phyloP scores from a whole-genome alignment of 2,888 invertebrate genomes.

The Drepana falcataria region DNA sequence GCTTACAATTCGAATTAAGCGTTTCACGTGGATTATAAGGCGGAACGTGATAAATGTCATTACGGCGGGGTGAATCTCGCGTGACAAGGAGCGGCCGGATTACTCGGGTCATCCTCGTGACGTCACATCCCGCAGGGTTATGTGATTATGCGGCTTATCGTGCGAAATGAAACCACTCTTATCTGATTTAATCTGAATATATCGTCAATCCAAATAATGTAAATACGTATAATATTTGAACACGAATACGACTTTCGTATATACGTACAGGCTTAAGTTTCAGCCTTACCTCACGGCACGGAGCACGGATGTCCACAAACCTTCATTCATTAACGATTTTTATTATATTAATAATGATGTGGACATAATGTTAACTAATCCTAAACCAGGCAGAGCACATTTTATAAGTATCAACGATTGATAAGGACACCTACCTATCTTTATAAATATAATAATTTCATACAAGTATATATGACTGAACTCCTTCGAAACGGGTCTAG shows the following conservation, averaged over 20 bases:
- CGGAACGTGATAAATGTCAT: not conserved
- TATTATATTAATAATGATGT: no score
- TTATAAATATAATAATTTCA: no score
- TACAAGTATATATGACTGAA: no score
- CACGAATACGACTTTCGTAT: not conserved
- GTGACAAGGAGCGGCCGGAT: conserved; percentile 19
- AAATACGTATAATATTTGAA: not conserved
- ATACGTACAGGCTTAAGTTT: no score
- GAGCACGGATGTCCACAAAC: no score
- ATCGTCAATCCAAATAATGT: conserved; percentile 10
- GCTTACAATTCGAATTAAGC: not conserved
- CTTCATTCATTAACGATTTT: no score
- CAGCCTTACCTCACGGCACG: no score
- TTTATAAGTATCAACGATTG: no score
- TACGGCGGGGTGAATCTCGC: conserved; percentile 18
- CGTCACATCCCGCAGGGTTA: conserved; percentile 13
- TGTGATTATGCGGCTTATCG: conserved; percentile 23
- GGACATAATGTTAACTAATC: no score
- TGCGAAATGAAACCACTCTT: conserved; percentile 17
- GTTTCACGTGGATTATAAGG: not conserved
- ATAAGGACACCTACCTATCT: no score
- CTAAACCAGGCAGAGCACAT: no score
- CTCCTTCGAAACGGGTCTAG: no score
- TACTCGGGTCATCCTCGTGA: conserved; percentile 15
- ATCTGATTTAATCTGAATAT: conserved; percentile 14